Evolutionary conservation across 2,888 invertebrate genomes (phyloP), one percentile per base, ranked within the genome.

Genomic region (Leistus spinibarbis): DNA sequence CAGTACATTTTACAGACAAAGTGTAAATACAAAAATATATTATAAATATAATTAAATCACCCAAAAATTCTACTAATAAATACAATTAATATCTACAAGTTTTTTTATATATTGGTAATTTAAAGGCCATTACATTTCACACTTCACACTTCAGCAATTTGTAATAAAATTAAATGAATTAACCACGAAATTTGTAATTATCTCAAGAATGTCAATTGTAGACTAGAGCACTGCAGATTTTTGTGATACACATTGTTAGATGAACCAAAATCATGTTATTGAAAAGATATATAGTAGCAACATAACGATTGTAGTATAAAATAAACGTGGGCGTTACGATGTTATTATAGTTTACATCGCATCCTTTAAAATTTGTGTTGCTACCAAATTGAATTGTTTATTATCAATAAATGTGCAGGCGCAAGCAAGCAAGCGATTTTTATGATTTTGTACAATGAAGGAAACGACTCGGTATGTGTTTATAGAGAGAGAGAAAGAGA

Each of bases 381-480:
- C 60, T 19, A 17, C 60, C 24, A 64, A 64, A 64, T 64, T 64
- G 22, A 66, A 54, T 54, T 54, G 68, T 68, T 68, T 68, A 68
- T 56, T 68, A 68, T 68, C 68, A 68, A 68, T 68, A 68, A 68
- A 54, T 54, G 20, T 54, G 19, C 3, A 60, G 13, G 19, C n/a
- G 23, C 23, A n/a, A n/a, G 23, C 27, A 64, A 19, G 65, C 27
- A 10, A 27, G 65, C 65, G 27, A n/a, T 65, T 65, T 65, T 65
- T 40, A 40, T 40, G 40, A 40, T 40, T 40, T 40, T 40, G 40
- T 13, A 40, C 40, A 40, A 40, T 40, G 40, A 40, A 3, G 40
- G 5, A 40, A 40, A 19, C 60, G 60, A 60, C 22, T 60, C 22
- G 13, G 20, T 60, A 20, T 60, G 57, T 57, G 60, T 60, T 19